These are phyloP conservation scores for cattle (Bos taurus) DNA, from an alignment of 2,113 vertebrate species.

Conservation along the genomic window ARS-UCD2.0 NC_037330.1:20154501-20155000, in stretches of 20 bases:
- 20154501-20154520: background rate
- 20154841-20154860: background rate
- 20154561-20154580: background rate
- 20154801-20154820: slow-evolving; percentile 65
- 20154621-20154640: slow-evolving; percentile 20
- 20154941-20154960: background rate
- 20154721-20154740: background rate
- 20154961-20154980: background rate
- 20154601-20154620: slow-evolving; percentile 26
- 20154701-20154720: background rate
- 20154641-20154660: background rate
- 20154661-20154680: background rate
- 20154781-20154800: background rate
- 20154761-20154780: background rate
- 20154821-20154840: slow-evolving; percentile 26
- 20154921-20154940: background rate
- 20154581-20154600: background rate
- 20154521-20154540: slow-evolving; percentile 52
- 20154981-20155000: background rate
- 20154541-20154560: slow-evolving; percentile 23
- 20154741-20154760: background rate
- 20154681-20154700: background rate
- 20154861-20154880: background rate
- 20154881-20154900: slow-evolving; percentile 30
- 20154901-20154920: background rate